Evolutionary conservation across 1,140 invertebrate species (phyloP).

Genomic region (Drosophila mayri): DNA sequence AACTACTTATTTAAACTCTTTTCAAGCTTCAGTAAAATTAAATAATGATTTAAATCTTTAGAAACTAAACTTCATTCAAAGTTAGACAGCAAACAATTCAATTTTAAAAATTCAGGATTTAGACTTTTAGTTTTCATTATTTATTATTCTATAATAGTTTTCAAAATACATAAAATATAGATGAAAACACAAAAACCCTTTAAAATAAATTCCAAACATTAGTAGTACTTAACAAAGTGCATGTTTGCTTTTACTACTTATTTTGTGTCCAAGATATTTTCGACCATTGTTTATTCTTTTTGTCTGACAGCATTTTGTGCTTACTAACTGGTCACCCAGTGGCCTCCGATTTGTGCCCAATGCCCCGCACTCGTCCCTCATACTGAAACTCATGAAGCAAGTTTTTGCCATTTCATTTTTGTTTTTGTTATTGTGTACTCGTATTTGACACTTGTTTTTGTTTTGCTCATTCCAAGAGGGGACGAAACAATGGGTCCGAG

Average conservation of each 20-base stretch:
- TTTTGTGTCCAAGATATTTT: constrained; percentile 21
- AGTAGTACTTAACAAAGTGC: constrained; percentile 15
- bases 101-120: background rate
- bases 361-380: background rate
- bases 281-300: constrained; percentile 46
- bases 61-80: background rate
- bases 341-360: constrained; percentile 9
- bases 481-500: constrained; percentile 9
- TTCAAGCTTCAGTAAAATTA: too few species aligned
- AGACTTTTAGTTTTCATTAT: background rate
- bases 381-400: constrained; percentile 62
- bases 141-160: background rate
- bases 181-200: background rate
- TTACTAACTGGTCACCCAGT: constrained; percentile 55
- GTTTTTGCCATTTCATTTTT: constrained; percentile 42
- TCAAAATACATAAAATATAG: too few species aligned
- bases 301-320: constrained; percentile 55
- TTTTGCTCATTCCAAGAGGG: constrained; percentile 40
- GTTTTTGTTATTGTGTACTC: constrained; percentile 35
- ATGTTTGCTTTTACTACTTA: constrained; percentile 2
- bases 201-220: background rate
- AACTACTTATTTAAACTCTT: too few species aligned
- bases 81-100: rapidly evolving
- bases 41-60: too few species aligned
- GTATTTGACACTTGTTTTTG: constrained; percentile 76